Percentiles rank a stretch among this genome's conserved stretches.
phyloP scores from a whole-genome alignment of 2,113 vertebrate species.

The Anguilla japonica region DNA sequence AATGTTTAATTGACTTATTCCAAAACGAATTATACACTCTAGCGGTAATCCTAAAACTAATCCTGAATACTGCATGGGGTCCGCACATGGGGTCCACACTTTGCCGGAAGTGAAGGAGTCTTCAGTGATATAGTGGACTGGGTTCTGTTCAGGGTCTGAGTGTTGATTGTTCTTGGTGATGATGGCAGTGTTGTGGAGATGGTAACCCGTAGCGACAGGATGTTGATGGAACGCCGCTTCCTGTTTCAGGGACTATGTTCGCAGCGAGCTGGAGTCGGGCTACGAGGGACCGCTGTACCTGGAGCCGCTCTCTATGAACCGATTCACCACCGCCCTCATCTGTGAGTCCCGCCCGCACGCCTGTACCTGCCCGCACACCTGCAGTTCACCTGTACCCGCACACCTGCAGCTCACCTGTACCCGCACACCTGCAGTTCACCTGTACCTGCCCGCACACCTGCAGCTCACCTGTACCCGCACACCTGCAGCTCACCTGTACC shows the following conservation, averaged over 20 bases:
- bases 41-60: background rate
- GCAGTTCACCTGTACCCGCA: background rate
- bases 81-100: no score
- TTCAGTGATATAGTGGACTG: no score
- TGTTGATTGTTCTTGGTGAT: background rate
- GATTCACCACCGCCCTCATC: slow-evolving; percentile 80
- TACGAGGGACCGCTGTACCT: slow-evolving; percentile 81
- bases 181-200: background rate
- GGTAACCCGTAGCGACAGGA: background rate
- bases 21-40: background rate
- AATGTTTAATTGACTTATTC: background rate
- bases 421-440: no score
- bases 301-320: slow-evolving; percentile 81
- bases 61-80: background rate
- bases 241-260: slow-evolving; percentile 75
- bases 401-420: no score
- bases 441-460: no score
- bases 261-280: slow-evolving; percentile 77
- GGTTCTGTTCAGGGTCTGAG: background rate
- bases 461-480: no score
- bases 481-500: no score
- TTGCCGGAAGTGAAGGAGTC: no score
- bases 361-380: background rate
- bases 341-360: slow-evolving; percentile 64
- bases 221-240: slow-evolving; percentile 21